These are phyloP conservation scores for Neolamprologus brichardi DNA, from an alignment of 2,113 vertebrate species.

Conservation along the genomic window DNA sequence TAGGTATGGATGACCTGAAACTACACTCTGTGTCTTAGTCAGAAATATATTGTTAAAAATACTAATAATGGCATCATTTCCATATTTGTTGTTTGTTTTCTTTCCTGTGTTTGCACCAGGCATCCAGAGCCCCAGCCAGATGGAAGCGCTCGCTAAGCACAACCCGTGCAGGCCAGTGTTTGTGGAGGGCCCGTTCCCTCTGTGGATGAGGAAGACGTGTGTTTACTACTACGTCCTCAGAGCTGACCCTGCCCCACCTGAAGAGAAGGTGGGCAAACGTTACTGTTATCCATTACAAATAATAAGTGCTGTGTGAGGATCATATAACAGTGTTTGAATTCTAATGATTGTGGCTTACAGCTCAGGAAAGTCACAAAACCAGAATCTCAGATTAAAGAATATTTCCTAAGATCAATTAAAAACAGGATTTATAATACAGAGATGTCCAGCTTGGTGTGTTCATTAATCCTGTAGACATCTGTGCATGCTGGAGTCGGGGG, in stretches of 20 bases:
- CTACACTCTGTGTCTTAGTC: neutral
- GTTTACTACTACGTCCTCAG: slow-evolving; percentile 83
- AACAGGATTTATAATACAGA: accelerated
- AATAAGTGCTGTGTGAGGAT: neutral
- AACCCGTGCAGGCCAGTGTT: slow-evolving; percentile 72
- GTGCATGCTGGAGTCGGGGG: neutral
- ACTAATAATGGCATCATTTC: neutral
- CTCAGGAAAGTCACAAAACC: neutral
- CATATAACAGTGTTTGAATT: neutral
- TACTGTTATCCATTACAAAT: neutral
- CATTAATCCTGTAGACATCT: neutral
- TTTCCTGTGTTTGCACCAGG: slow-evolving; percentile 57
- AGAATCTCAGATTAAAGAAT: accelerated
- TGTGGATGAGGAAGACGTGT: slow-evolving; percentile 81
- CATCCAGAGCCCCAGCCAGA: slow-evolving; percentile 81
- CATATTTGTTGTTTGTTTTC: neutral
- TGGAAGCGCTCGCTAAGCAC: slow-evolving; percentile 72
- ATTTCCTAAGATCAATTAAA: neutral
- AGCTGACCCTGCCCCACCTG: slow-evolving; percentile 71
- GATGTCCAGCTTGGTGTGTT: neutral
- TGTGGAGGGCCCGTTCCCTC: slow-evolving; percentile 85
- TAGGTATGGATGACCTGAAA: slow-evolving; percentile 62
- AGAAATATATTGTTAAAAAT: neutral
- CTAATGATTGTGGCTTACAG: neutral
- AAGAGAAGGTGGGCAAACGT: slow-evolving; percentile 62